These are phyloP conservation scores for Muscidifurax raptorellus DNA, from an alignment of 1,140 invertebrate genomes.

Conservation along the genomic window DNA sequence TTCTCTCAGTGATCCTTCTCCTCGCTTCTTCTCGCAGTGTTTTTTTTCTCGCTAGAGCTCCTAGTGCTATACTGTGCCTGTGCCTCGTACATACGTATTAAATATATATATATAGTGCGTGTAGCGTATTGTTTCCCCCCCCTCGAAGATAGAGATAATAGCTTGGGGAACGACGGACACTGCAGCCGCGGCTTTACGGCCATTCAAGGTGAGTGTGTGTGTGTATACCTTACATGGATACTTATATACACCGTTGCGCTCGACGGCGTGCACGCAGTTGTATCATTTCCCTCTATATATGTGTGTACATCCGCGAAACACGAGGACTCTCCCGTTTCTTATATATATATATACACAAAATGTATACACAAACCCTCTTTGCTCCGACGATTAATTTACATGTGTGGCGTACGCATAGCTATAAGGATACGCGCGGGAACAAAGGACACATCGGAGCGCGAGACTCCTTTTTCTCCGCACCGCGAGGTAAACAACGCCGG, in stretches of 20 bases:
- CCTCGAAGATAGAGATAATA: neutral
- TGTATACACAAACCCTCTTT: no score
- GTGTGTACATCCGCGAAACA: no score
- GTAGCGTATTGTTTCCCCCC: neutral
- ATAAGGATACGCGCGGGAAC: no score
- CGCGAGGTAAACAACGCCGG: neutral
- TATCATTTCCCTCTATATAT: neutral
- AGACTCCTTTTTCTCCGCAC: neutral
- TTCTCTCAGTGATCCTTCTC: neutral
- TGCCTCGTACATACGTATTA: neutral
- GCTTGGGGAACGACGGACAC: neutral
- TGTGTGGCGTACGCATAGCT: no score
- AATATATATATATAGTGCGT: neutral
- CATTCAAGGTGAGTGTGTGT: conserved; percentile 23
- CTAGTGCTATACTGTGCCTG: neutral
- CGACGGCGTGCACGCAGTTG: neutral
- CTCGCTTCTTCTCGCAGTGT: neutral
- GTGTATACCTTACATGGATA: neutral
- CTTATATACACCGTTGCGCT: neutral
- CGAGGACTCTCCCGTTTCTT: neutral
- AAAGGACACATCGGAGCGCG: no score
- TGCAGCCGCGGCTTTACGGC: neutral
- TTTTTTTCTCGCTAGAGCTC: neutral
- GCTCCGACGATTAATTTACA: no score
- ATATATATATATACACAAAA: no score